A percentile compares a stretch with the other conserved stretches of the same genome.
phyloP scores from a whole-genome alignment of 2,888 invertebrate species.

The Drosophila cracens region DNA sequence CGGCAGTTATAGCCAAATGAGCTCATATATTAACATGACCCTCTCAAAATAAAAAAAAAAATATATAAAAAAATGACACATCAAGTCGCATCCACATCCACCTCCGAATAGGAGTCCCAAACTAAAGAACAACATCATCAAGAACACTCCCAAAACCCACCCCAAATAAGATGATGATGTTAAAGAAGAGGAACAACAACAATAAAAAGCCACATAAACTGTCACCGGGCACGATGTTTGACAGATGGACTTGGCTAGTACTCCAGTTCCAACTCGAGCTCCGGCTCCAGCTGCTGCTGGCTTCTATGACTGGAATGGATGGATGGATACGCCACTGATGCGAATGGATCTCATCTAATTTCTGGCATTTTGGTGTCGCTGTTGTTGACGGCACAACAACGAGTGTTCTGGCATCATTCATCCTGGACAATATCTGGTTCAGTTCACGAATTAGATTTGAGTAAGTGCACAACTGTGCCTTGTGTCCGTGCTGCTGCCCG shows the following conservation, averaged over 20 bases:
- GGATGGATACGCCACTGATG: constrained; percentile 29
- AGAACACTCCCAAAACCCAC: constrained; percentile 4
- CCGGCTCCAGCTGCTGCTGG: constrained; percentile 15
- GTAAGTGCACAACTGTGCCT: constrained; percentile 5
- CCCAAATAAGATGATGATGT: constrained; percentile 1
- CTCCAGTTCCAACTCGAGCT: not conserved
- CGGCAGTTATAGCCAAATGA: constrained; percentile 50
- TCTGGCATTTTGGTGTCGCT: constrained; percentile 60
- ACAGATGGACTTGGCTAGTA: constrained; percentile 62
- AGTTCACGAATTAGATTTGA: constrained; percentile 21
- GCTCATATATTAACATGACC: constrained; percentile 63
- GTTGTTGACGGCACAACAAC: constrained; percentile 6
- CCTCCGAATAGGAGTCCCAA: not conserved
- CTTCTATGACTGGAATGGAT: constrained; percentile 3
- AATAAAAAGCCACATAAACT: constrained; percentile 67
- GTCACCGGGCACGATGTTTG: constrained; percentile 69
- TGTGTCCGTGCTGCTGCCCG: not conserved
- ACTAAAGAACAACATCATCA: constrained; percentile 42
- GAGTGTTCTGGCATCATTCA: not conserved
- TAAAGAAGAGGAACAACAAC: constrained; percentile 27
- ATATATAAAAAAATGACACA: not conserved
- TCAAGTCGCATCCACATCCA: constrained; percentile 26
- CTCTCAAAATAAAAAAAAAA: not conserved
- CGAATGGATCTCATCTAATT: constrained; percentile 69
- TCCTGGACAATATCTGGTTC: constrained; percentile 9